Percentiles rank a stretch among this genome's conserved stretches.
phyloP scores from a whole-genome alignment of 30 jellyfish, hydroid and myxozoan genomes.

The Catostylus mosaicus region DNA sequence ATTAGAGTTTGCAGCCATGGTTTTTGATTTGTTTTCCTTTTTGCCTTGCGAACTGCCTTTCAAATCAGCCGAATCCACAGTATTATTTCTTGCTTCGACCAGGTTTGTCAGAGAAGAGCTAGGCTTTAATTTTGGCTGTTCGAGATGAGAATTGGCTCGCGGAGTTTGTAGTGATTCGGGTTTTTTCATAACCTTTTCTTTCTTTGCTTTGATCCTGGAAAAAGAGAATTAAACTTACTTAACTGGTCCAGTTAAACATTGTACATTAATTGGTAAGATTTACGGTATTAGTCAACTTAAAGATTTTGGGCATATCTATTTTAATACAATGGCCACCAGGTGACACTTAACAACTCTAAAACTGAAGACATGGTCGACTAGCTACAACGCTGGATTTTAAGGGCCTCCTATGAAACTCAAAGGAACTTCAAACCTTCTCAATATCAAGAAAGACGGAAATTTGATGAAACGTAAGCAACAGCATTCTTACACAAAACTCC shows the following conservation, averaged over 20 bases:
- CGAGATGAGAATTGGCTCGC: constrained; percentile 2
- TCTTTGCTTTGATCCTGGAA: constrained; percentile 45
- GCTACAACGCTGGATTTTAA: no score
- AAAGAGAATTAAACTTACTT: background rate
- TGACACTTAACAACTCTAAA: no score
- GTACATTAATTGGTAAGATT: no score
- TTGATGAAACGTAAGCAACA: no score
- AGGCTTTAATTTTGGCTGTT: constrained; percentile 16
- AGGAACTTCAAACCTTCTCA: no score
- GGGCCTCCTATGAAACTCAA: no score
- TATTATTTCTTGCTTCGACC: background rate
- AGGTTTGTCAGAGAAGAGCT: constrained; percentile 14
- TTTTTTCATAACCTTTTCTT: constrained; percentile 27
- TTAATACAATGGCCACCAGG: constrained; percentile 4
- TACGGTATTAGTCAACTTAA: no score
- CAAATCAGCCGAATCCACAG: constrained; percentile 6
- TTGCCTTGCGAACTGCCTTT: background rate
- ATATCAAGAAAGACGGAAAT: no score
- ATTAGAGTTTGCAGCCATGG: background rate
- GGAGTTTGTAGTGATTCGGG: constrained; percentile 30
- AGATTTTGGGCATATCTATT: no score
- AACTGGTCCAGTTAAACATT: no score
- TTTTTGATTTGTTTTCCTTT: background rate
- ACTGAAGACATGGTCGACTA: no score
- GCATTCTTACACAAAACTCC: no score